Conservation (phyloP, 2,113 vertebrate genomes). For the Quiscalus mexicanus region DNA sequence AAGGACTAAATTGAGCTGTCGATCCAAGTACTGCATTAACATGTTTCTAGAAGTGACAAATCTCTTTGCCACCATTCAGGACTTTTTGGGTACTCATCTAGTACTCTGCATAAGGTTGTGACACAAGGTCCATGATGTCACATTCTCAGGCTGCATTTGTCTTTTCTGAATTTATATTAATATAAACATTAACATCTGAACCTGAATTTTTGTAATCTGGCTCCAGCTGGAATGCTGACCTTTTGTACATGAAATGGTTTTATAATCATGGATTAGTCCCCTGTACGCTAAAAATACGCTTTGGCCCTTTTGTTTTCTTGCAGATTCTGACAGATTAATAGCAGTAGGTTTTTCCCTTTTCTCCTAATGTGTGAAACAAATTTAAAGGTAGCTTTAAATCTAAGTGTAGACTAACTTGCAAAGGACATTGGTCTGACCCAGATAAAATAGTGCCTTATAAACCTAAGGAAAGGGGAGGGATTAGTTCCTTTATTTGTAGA, state of each 20-base stretch:
- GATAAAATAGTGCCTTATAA: neutral
- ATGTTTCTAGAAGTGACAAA: neutral
- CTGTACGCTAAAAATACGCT: neutral
- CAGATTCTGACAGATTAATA: neutral
- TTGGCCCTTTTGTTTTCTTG: neutral
- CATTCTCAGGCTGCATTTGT: neutral
- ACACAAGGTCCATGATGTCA: neutral
- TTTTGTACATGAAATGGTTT: neutral
- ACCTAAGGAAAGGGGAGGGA: neutral
- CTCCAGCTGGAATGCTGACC: neutral
- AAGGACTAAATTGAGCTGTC: neutral
- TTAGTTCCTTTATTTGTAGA: neutral
- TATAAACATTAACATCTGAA: neutral
- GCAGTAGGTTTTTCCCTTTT: neutral
- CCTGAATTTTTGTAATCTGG: neutral
- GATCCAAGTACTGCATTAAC: neutral
- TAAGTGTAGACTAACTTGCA: neutral
- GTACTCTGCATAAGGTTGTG: neutral
- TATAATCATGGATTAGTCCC: neutral
- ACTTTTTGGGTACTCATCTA: neutral
- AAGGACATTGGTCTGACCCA: neutral
- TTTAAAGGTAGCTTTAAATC: neutral
- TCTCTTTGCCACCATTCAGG: neutral
- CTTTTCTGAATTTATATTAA: neutral
- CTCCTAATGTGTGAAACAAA: neutral